Conservation (phyloP, 1,140 invertebrate species). For the Cydia splendana region DNA sequence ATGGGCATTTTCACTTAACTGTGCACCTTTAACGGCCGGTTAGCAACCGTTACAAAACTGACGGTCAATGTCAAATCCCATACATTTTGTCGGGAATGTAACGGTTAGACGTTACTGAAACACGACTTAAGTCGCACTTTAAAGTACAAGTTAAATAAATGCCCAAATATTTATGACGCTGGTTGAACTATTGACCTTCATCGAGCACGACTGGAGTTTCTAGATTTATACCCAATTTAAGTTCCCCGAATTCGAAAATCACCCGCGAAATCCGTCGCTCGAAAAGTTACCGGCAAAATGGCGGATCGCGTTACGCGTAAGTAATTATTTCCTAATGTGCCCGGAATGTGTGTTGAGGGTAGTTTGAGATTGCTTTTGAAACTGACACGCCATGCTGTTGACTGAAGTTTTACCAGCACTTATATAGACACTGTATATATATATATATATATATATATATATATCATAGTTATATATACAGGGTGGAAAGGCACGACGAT, state of each 20-base stretch:
- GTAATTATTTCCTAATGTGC: constrained; percentile 18
- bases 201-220: not conserved
- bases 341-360: constrained; percentile 12
- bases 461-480: not conserved
- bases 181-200: not conserved
- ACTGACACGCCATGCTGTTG: not conserved
- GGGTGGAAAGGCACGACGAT: too few relatives aligned
- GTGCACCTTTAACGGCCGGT: too few relatives aligned
- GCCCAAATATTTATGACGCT: not conserved
- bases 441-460: too few relatives aligned
- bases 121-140: too few relatives aligned
- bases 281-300: constrained; percentile 20
- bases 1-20: too few relatives aligned
- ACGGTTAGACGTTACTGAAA: too few relatives aligned
- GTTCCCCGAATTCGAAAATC: constrained; percentile 2
- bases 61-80: too few relatives aligned
- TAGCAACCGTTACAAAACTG: too few relatives aligned
- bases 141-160: too few relatives aligned
- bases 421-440: not conserved
- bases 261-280: constrained; percentile 1
- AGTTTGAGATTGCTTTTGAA: constrained; percentile 7
- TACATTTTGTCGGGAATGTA: too few relatives aligned
- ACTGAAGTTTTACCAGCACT: not conserved
- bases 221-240: constrained; percentile 27
- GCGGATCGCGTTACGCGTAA: constrained; percentile 14